Evolutionary conservation across 1,140 invertebrate genomes (phyloP), one percentile per base, ranked within the genome.

Genomic region (Acromyrmex charruanus): DNA sequence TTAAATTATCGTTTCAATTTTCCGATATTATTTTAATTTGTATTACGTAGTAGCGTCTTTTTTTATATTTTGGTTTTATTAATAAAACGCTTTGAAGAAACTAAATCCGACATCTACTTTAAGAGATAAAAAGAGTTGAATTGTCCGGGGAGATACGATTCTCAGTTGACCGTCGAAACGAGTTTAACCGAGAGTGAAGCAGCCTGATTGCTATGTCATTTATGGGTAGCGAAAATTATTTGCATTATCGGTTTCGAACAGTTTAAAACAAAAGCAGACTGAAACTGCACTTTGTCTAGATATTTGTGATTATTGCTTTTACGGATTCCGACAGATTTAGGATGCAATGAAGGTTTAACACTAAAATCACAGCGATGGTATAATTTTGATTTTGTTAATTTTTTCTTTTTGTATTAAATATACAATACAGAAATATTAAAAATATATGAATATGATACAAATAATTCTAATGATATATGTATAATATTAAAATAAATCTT

Each of bases 131-230:
- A 35, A 85, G 68, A 69, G 49, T 25, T 18, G 63, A 66, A 7
- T 59, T 35, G 61, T 61, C 25, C 7, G 49, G 21, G 74, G 49
- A 49, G 28, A 87, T 72, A 81, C 28, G 55, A 71, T 59, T 12
- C 58, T 84, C 80, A 88, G 80, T 90, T 90, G 88, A 90, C 71
- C 71, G 77, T 88, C 80, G 89, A 90, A 90, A 90, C 77, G 86
- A 90, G 88, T 90, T 90, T 88, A 90, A 90, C 58, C 86, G 80
- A 90, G 89, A 80, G 63, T 90, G 85, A 85, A 85, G 39, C 80
- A 77, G 86, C 71, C 71, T 87, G 89, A 90, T 90, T 90, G 88
- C 88, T 86, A 82, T 77, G 49, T 72, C 88, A 80, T 85, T 89
- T 88, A 81, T 80, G 68, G 59, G 35, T 65, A 71, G 69, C 72